phyloP scores from a whole-genome alignment of 2,888 invertebrate species.

The Actias luna region DNA sequence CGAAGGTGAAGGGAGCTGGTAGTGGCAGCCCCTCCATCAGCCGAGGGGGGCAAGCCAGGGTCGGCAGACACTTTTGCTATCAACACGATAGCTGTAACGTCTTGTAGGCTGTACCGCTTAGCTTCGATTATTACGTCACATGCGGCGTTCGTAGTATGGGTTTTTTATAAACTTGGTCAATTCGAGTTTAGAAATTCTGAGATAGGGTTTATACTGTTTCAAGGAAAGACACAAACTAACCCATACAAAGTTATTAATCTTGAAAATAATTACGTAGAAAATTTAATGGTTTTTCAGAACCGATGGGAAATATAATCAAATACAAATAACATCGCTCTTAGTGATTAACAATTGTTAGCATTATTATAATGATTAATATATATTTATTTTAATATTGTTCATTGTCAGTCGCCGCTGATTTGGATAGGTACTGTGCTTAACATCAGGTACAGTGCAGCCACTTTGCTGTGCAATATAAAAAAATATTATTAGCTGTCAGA shows the following conservation, averaged over 20 bases:
- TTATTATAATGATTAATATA: too few species aligned
- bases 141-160: background rate
- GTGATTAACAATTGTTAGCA: background rate
- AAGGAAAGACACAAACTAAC: background rate
- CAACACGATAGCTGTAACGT: slow-evolving; percentile 64
- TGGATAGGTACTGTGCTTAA: too few species aligned
- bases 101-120: slow-evolving; percentile 54
- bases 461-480: too few species aligned
- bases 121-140: slow-evolving; percentile 56
- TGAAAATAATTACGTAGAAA: background rate
- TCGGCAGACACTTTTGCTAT: slow-evolving; percentile 79
- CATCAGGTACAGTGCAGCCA: too few species aligned
- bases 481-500: background rate
- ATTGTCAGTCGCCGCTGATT: too few species aligned
- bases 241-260: background rate
- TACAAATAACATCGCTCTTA: background rate
- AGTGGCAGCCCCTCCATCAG: slow-evolving; percentile 49
- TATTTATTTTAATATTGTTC: too few species aligned
- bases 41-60: slow-evolving; percentile 69
- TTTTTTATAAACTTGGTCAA: background rate
- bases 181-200: background rate
- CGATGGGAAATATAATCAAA: background rate
- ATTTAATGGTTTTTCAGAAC: background rate
- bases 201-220: background rate
- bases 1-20: slow-evolving; percentile 76